Percentiles rank a stretch among this genome's conserved stretches.
phyloP scores from a whole-genome alignment of 2,888 invertebrate species.

The Acronicta psi region DNA sequence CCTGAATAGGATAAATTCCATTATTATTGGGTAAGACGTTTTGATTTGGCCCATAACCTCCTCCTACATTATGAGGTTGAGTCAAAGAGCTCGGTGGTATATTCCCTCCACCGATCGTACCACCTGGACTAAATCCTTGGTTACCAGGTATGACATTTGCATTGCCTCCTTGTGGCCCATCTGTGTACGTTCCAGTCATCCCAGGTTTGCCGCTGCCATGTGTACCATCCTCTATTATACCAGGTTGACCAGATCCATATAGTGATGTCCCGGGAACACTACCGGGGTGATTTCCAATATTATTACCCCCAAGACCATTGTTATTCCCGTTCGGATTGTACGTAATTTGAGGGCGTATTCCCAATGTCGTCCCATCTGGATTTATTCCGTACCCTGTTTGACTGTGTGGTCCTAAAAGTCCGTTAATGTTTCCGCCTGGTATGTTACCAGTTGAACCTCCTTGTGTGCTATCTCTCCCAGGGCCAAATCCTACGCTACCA shows the following conservation, averaged over 20 bases:
- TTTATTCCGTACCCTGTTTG: conserved; percentile 27
- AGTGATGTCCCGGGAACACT: not conserved
- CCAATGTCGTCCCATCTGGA: conserved; percentile 28
- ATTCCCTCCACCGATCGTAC: conserved; percentile 24
- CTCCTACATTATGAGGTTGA: conserved; percentile 29
- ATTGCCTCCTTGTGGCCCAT: conserved; percentile 19
- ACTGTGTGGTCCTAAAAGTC: conserved; percentile 30
- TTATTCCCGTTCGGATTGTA: conserved; percentile 23
- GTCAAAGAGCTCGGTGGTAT: conserved; percentile 35
- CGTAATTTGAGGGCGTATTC: conserved; percentile 30
- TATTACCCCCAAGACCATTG: conserved; percentile 32
- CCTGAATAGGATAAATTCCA: conserved; percentile 23
- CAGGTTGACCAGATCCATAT: conserved; percentile 24
- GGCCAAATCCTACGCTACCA: conserved; percentile 1
- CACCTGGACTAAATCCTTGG: conserved; percentile 11
- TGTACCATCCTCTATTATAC: conserved; percentile 1
- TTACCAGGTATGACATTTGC: conserved; percentile 25
- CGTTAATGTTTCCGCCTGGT: conserved; percentile 21
- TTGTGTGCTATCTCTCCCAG: conserved; percentile 26
- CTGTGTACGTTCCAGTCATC: conserved; percentile 7
- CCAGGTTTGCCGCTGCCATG: conserved; percentile 11
- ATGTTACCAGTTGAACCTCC: conserved; percentile 14
- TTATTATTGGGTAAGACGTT: conserved; percentile 23
- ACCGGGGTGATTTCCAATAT: conserved; percentile 17
- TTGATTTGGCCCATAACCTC: conserved; percentile 43